Evolutionary conservation across 2,888 invertebrate species (phyloP).

Genomic region (Drosophila fulvimacula): DNA sequence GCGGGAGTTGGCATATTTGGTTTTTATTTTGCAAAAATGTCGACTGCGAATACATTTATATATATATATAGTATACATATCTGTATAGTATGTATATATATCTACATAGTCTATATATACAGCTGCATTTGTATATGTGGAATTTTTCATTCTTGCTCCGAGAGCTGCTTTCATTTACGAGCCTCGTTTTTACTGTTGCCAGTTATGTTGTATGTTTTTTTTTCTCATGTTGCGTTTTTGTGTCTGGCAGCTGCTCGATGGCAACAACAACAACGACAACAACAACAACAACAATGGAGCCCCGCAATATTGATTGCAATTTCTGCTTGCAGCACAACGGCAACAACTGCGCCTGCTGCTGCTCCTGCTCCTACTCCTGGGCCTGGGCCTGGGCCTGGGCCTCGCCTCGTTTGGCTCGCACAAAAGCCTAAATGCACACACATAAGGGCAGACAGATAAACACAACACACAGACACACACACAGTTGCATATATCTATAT

Average conservation of each 20-base stretch:
- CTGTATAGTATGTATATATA: neutral
- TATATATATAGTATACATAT: neutral
- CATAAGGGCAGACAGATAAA: slow-evolving; percentile 54
- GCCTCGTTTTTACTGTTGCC: slow-evolving; percentile 79
- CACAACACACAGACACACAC: slow-evolving; percentile 49
- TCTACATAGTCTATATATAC: neutral
- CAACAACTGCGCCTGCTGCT: slow-evolving; percentile 41
- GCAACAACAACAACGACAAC: slow-evolving; percentile 30
- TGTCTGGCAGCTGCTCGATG: slow-evolving; percentile 77
- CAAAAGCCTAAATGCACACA: slow-evolving; percentile 78
- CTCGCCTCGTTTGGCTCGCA: slow-evolving; percentile 75
- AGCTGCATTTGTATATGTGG: slow-evolving; percentile 2
- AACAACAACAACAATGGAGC: slow-evolving; percentile 45
- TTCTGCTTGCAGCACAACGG: slow-evolving; percentile 63
- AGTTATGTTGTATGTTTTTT: slow-evolving; percentile 29
- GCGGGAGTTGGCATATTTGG: slow-evolving; percentile 24
- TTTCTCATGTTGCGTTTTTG: slow-evolving; percentile 57
- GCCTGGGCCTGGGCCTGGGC: slow-evolving; percentile 35
- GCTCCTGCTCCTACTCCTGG: slow-evolving; percentile 16
- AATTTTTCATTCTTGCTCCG: slow-evolving; percentile 55
- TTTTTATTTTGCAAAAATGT: slow-evolving; percentile 27
- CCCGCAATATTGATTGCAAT: slow-evolving; percentile 81
- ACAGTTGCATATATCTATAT: slow-evolving; percentile 16
- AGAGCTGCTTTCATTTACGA: slow-evolving; percentile 66
- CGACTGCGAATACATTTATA: slow-evolving; percentile 13